A percentile compares a stretch with the other conserved stretches of the same genome.
phyloP scores from a whole-genome alignment of 2,113 vertebrate species.

The Myotis brandtii region DNA sequence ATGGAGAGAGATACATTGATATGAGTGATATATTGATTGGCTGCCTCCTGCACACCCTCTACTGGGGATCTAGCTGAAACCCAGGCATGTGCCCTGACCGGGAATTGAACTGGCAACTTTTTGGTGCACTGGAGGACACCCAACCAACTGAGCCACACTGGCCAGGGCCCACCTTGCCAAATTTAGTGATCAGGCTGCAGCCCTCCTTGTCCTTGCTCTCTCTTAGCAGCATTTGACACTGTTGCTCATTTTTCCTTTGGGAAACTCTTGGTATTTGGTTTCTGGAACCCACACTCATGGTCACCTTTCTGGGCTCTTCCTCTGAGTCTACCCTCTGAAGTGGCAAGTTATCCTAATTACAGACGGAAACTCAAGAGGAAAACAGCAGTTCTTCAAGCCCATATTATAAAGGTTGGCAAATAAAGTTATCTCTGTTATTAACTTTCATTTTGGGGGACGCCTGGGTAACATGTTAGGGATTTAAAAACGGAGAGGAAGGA shows the following conservation, averaged over 20 bases:
- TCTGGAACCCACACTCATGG: not conserved
- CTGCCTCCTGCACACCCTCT: not conserved
- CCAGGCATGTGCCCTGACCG: too few relatives aligned
- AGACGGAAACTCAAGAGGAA: not conserved
- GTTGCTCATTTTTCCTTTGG: not conserved
- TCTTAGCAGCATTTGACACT: not conserved
- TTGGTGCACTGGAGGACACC: not conserved
- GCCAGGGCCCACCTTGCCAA: not conserved
- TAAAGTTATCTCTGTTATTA: not conserved
- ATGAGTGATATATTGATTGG: not conserved
- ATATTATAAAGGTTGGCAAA: conserved; percentile 18
- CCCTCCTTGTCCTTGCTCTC: not conserved
- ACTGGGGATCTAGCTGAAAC: not conserved
- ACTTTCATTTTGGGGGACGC: not conserved
- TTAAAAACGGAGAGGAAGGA: conserved; percentile 47
- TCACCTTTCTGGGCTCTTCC: not conserved
- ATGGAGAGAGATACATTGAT: not conserved
- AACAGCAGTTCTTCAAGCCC: not conserved
- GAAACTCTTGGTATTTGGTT: not conserved
- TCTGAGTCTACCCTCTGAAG: not conserved
- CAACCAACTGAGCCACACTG: not conserved
- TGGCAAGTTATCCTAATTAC: not conserved
- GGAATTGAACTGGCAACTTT: not conserved
- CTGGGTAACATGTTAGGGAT: not conserved
- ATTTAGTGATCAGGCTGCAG: not conserved